Conservation (phyloP, 2,888 invertebrate species). For the Himalopsyche tibetana region DNA sequence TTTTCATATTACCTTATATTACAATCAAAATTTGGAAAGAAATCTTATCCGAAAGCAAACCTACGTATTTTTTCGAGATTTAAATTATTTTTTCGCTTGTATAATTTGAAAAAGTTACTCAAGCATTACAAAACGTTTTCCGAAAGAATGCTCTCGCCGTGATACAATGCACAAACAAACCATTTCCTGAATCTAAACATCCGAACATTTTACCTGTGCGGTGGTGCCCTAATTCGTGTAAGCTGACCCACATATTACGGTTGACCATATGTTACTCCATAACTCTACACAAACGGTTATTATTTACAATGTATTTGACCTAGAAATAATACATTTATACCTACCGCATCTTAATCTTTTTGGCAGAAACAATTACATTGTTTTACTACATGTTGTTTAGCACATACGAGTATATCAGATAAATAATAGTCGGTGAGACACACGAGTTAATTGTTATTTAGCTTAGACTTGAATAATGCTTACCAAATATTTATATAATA, state of each 20-base stretch:
- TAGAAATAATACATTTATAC: not conserved
- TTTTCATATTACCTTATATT: too few relatives aligned
- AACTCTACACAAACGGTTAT: not conserved
- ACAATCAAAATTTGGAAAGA: not conserved
- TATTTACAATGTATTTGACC: not conserved
- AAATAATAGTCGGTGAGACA: too few relatives aligned
- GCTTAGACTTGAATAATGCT: too few relatives aligned
- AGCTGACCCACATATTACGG: not conserved
- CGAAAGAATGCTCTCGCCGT: not conserved
- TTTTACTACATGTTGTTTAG: too few relatives aligned
- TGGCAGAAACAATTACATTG: not conserved
- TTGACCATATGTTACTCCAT: not conserved
- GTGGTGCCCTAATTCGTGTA: not conserved
- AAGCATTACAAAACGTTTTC: not conserved
- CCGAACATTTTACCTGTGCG: slow-evolving; percentile 3
- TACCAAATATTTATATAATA: too few relatives aligned
- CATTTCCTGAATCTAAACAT: not conserved
- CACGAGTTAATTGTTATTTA: too few relatives aligned
- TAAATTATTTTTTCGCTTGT: not conserved
- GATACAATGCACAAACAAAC: not conserved
- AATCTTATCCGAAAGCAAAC: not conserved
- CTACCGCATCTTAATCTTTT: not conserved
- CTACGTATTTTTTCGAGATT: not conserved
- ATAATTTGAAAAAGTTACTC: not conserved
- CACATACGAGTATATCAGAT: too few relatives aligned